Base-by-base conservation (phyloP, 2,888 invertebrate species). In the Elmis aenea region DNA sequence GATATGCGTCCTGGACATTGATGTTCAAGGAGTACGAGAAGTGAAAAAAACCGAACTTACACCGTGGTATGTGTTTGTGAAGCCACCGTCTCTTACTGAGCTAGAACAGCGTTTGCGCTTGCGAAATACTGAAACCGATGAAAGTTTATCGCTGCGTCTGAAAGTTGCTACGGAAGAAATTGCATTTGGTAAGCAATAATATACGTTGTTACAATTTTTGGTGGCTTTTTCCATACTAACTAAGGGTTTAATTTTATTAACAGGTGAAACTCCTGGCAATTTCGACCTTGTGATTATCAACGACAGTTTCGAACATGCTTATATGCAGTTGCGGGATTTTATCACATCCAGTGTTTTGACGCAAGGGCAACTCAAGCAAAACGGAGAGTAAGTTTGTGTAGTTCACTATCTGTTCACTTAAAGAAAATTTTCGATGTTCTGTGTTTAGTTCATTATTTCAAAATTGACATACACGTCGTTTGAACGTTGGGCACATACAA, bases 61-160 rank as follows among this genome's bases (percentile, higher is more conserved):
- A 62, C 89, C 95, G 0, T 70, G 87, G 54, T 81, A 85, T 47
- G 81, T 99, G 12, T 95, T 95, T 64, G 77, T 99, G 18, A 86
- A 87, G 70, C 95, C 97, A n/a, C 97, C 95, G 3, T 85, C 83
- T 3, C 64, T 93, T 44, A 75, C 78, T 20, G 83, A 81, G 52
- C 70, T 96, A 44, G 90, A 86, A 61, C 71, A 75, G 33, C 73
- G 90, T 20, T 69, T 91, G 33, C 71, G 82, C 10, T 75, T 71
- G 2, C 78, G 99, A 34, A 86, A 89, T 42, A 94, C 96, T 0
- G 99, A 99, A 70, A 85, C 85, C 2, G 89, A 91, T 51, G 93
- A 94, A 31, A 82, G 85, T 34, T 66, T 99, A 27, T 68, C 74
- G 42, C 81, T 81, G 52, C 77, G 99, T 45, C 71, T 99, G 25